Conservation (phyloP, 2,888 invertebrate genomes). For the Pollenia angustigena region DNA sequence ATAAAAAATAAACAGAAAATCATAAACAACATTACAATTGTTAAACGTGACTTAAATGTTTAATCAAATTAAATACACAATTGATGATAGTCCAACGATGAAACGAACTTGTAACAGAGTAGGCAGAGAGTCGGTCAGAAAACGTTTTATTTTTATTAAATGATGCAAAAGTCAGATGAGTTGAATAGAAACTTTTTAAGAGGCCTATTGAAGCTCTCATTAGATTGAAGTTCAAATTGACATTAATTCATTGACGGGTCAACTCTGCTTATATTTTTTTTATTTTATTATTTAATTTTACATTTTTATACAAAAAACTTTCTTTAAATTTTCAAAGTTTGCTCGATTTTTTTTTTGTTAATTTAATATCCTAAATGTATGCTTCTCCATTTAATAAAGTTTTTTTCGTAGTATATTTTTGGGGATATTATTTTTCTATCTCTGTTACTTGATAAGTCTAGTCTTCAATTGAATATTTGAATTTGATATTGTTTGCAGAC, state of each 20-base stretch:
- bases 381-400: too few species aligned
- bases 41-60: constrained; percentile 63
- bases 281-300: neutral
- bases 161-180: too few species aligned
- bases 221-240: too few species aligned
- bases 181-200: too few species aligned
- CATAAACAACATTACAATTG: constrained; percentile 66
- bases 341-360: too few species aligned
- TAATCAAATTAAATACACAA: constrained; percentile 52
- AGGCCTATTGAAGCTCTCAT: too few species aligned
- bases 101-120: neutral
- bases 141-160: constrained; percentile 3
- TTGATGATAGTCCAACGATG: constrained; percentile 20
- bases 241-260: too few species aligned
- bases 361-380: too few species aligned
- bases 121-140: neutral
- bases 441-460: neutral
- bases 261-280: too few species aligned
- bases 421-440: neutral
- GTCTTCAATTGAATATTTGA: neutral
- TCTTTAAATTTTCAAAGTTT: too few species aligned
- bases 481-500: neutral
- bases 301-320: neutral
- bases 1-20: constrained; percentile 40
- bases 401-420: neutral